phyloP scores from a whole-genome alignment of 1,140 invertebrate genomes.

The Diprion similis region DNA sequence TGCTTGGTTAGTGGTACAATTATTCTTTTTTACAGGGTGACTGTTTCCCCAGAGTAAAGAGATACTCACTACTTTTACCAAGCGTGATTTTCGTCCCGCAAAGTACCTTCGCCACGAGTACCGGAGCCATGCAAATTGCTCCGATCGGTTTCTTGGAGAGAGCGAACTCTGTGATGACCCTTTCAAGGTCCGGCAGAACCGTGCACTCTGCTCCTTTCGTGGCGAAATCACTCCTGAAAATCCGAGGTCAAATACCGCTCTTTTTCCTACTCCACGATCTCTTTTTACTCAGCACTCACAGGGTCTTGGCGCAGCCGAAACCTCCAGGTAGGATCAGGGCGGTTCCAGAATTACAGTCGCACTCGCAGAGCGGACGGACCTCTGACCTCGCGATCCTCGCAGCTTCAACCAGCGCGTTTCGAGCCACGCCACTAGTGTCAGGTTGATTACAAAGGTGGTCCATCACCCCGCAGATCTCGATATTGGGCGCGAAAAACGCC shows the following conservation, averaged over 20 bases:
- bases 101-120: slow-evolving; percentile 64
- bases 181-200: slow-evolving; percentile 61
- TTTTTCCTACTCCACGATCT: slow-evolving; percentile 8
- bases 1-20: slow-evolving; percentile 5
- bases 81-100: slow-evolving; percentile 65
- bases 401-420: slow-evolving; percentile 68
- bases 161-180: slow-evolving; percentile 65
- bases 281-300: slow-evolving; percentile 56
- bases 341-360: slow-evolving; percentile 55
- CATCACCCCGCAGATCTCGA: slow-evolving; percentile 62
- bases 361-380: slow-evolving; percentile 59
- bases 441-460: slow-evolving; percentile 62
- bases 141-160: slow-evolving; percentile 66
- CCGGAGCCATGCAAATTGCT: slow-evolving; percentile 68
- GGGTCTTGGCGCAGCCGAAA: slow-evolving; percentile 69
- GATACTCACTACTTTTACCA: slow-evolving; percentile 56
- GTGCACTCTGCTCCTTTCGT: slow-evolving; percentile 63
- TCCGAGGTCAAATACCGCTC: not conserved
- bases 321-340: slow-evolving; percentile 70
- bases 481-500: slow-evolving; percentile 67
- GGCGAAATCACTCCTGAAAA: slow-evolving; percentile 66
- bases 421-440: slow-evolving; percentile 34
- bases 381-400: slow-evolving; percentile 66
- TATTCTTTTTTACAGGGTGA: not conserved
- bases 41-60: not conserved